Evolutionary conservation across 2,797 vertebrate species (phyloP).

Genomic region (Acanthurus leucopareius): DNA sequence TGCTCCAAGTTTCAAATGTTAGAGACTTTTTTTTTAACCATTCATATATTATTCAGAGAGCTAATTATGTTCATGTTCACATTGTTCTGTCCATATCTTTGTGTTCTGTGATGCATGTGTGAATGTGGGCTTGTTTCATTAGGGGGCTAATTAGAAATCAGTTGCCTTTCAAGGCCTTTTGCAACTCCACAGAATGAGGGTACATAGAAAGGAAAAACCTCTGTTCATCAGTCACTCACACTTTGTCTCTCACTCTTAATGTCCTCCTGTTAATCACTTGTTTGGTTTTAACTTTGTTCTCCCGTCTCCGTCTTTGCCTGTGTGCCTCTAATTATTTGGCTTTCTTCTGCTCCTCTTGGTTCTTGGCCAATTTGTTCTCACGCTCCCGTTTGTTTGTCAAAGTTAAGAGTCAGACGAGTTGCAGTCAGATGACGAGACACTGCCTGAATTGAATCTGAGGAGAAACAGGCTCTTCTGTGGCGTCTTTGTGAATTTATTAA

Average conservation of each 20-base stretch:
- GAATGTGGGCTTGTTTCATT: slow-evolving; percentile 62
- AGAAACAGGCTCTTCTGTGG: not conserved
- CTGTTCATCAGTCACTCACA: slow-evolving; percentile 61
- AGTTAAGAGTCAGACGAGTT: slow-evolving; percentile 25
- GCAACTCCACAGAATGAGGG: slow-evolving; percentile 26
- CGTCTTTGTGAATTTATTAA: not conserved
- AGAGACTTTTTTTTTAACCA: slow-evolving; percentile 11
- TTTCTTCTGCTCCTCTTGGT: slow-evolving; percentile 52
- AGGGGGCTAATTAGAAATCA: slow-evolving; percentile 68
- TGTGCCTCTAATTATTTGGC: slow-evolving; percentile 63
- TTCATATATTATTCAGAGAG: slow-evolving; percentile 29
- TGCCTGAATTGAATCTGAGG: slow-evolving; percentile 19
- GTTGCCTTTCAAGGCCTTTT: slow-evolving; percentile 53
- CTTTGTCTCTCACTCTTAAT: slow-evolving; percentile 51
- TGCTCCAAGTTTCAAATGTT: slow-evolving; percentile 11
- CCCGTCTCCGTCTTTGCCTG: slow-evolving; percentile 42
- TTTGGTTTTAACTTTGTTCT: slow-evolving; percentile 58
- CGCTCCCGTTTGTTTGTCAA: slow-evolving; percentile 18
- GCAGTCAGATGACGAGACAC: slow-evolving; percentile 48
- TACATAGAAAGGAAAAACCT: slow-evolving; percentile 41
- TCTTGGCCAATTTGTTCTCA: slow-evolving; percentile 53
- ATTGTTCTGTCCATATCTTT: slow-evolving; percentile 61
- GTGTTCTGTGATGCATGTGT: slow-evolving; percentile 45
- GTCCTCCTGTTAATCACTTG: slow-evolving; percentile 59
- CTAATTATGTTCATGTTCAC: slow-evolving; percentile 62